These are phyloP conservation scores for Poecilia velifera DNA, from an alignment of 2,797 vertebrate genomes.

Conservation along the genomic window DNA sequence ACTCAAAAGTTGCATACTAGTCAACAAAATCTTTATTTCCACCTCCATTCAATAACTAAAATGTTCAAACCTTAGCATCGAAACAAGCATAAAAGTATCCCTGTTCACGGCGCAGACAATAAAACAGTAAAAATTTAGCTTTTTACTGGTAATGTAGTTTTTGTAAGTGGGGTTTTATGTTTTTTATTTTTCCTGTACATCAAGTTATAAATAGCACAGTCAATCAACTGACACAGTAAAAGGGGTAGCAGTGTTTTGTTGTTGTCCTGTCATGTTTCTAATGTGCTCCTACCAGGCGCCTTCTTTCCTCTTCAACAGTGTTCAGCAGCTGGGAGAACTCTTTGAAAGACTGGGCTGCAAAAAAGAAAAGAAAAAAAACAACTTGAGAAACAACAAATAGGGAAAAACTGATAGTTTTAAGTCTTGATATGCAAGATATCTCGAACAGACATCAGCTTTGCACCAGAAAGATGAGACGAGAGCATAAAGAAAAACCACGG, in stretches of 20 bases:
- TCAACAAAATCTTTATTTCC: neutral
- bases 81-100: conserved; percentile 3
- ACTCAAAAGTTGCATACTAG: neutral
- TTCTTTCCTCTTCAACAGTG: conserved; percentile 93
- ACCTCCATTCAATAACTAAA: neutral
- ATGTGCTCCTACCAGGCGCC: conserved; percentile 87
- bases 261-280: neutral
- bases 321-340: conserved; percentile 94
- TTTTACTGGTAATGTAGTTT: neutral
- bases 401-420: conserved; percentile 4
- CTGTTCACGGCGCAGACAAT: neutral
- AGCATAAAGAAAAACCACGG: conserved; percentile 9
- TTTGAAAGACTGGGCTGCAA: conserved; percentile 93
- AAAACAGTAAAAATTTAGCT: neutral
- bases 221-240: conserved; percentile 12
- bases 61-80: conserved; percentile 6
- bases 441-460: conserved; percentile 27
- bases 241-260: neutral
- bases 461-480: conserved; percentile 30
- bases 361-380: conserved; percentile 33
- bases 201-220: conserved; percentile 1
- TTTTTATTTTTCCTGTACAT: neutral
- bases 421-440: conserved; percentile 9
- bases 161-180: neutral
- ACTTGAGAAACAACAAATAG: neutral